Evolutionary conservation across 2,797 vertebrate genomes (phyloP).

Genomic region (Danio kyathit): DNA sequence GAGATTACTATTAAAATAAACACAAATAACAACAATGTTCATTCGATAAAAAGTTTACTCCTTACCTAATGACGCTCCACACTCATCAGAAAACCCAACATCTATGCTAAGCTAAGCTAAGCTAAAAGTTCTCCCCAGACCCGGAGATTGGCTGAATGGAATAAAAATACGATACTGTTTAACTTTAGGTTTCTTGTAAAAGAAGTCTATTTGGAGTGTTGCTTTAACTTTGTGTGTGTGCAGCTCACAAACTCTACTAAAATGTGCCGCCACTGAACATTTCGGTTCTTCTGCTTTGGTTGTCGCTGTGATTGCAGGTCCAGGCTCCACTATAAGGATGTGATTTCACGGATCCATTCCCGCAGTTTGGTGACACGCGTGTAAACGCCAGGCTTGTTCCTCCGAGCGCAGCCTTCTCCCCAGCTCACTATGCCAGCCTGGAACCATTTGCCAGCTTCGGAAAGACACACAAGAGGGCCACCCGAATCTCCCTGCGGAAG

Average conservation of each 20-base stretch:
- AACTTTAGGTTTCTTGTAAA: too few species aligned
- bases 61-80: neutral
- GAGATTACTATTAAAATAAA: too few species aligned
- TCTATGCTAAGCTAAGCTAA: neutral
- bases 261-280: conserved; percentile 5
- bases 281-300: conserved; percentile 5
- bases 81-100: neutral
- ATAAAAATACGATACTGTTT: too few species aligned
- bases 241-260: neutral
- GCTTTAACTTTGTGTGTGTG: neutral
- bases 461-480: conserved; percentile 80
- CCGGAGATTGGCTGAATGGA: too few species aligned
- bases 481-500: conserved; percentile 82
- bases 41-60: neutral
- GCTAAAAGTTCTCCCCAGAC: too few species aligned
- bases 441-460: conserved; percentile 83
- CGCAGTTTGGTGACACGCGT: conserved; percentile 77
- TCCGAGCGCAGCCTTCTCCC: conserved; percentile 83
- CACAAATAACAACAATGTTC: neutral
- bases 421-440: conserved; percentile 85
- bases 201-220: too few species aligned
- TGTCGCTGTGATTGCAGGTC: conserved; percentile 30
- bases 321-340: conserved; percentile 55
- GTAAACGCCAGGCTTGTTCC: conserved; percentile 84
- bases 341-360: conserved; percentile 73